Conservation (phyloP, 2,113 vertebrate species). For the Siphamia tubifer region DNA sequence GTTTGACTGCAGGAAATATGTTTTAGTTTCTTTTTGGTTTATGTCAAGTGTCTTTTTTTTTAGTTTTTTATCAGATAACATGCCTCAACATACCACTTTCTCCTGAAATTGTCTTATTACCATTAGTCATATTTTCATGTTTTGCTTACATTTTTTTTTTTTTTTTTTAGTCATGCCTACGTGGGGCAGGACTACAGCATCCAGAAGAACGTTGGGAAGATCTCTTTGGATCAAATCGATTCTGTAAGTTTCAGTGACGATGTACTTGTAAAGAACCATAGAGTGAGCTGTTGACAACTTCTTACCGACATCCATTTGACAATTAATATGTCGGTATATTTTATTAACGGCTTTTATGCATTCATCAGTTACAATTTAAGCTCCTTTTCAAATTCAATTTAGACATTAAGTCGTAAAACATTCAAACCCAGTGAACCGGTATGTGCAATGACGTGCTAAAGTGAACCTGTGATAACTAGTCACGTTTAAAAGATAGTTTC, state of each 20-base stretch:
- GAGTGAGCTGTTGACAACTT: too few species aligned
- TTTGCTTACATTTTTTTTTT: slow-evolving; percentile 14
- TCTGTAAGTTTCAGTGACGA: slow-evolving; percentile 79
- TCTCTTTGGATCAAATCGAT: slow-evolving; percentile 95
- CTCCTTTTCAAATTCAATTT: too few species aligned
- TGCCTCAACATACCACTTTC: not conserved
- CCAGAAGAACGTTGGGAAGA: slow-evolving; percentile 89
- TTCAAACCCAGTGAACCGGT: too few species aligned
- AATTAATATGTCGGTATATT: too few species aligned
- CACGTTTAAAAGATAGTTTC: too few species aligned
- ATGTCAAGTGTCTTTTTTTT: not conserved
- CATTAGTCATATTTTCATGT: not conserved
- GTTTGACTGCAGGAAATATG: not conserved
- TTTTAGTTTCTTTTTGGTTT: not conserved
- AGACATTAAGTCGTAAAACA: too few species aligned
- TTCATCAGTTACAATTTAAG: too few species aligned
- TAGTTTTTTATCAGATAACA: not conserved
- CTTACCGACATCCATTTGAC: too few species aligned
- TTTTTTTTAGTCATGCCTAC: slow-evolving; percentile 87
- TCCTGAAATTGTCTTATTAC: not conserved
- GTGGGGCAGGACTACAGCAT: slow-evolving; percentile 93
- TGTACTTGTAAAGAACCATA: slow-evolving; percentile 17
- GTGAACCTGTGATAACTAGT: too few species aligned
- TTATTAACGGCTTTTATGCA: too few species aligned
- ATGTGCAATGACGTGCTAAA: too few species aligned